Conservation (phyloP, 1,140 invertebrate species). For the Platyura marginata region DNA sequence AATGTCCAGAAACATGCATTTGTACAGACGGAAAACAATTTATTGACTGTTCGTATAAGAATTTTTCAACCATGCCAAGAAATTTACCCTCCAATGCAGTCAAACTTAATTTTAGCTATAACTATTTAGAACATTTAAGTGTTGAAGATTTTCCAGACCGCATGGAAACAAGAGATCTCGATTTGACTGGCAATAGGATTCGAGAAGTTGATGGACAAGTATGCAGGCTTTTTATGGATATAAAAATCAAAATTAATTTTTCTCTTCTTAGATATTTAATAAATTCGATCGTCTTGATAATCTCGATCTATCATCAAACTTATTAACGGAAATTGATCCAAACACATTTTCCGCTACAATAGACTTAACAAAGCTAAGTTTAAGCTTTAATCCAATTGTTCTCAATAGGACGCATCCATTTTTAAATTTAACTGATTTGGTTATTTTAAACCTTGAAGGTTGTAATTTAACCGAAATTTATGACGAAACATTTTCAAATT, state of each 20-base stretch:
- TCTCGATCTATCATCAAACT: constrained; percentile 30
- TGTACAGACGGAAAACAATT: constrained; percentile 16
- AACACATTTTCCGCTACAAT: constrained; percentile 27
- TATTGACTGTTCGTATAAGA: constrained; percentile 14
- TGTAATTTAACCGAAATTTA: constrained; percentile 19
- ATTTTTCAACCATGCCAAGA: constrained; percentile 15
- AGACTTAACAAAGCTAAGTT: constrained; percentile 26
- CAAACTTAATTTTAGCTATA: constrained; percentile 19
- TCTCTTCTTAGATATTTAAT: too few relatives aligned
- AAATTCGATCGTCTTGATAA: constrained; percentile 8
- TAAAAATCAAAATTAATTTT: too few relatives aligned
- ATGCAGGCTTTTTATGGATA: too few relatives aligned
- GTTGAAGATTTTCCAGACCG: background rate
- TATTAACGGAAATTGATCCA: constrained; percentile 26
- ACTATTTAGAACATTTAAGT: constrained; percentile 13
- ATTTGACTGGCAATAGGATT: background rate
- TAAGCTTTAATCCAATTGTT: constrained; percentile 28
- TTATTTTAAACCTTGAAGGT: constrained; percentile 15
- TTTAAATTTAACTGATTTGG: constrained; percentile 15
- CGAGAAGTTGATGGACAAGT: background rate
- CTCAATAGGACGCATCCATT: constrained; percentile 20
- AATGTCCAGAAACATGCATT: constrained; percentile 16
- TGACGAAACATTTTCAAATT: constrained; percentile 24
- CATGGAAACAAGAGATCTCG: background rate
- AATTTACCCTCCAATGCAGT: constrained; percentile 16